phyloP scores from a whole-genome alignment of 2,113 vertebrate genomes.

The Pachypanchax playfairii region DNA sequence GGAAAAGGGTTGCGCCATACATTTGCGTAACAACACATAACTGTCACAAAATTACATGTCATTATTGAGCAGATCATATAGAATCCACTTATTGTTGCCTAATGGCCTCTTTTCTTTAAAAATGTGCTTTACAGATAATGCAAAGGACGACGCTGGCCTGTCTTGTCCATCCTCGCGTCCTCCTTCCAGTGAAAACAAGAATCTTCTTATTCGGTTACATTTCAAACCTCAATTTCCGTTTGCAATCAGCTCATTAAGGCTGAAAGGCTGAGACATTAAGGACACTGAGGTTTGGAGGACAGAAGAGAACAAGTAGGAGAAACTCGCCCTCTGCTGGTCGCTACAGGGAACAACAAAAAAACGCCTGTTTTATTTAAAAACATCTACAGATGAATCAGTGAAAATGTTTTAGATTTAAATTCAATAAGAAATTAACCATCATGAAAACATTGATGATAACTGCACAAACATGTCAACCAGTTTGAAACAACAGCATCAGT shows the following conservation, averaged over 20 bases:
- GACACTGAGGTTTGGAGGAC: slow-evolving; percentile 24
- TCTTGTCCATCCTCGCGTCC: slow-evolving; percentile 25
- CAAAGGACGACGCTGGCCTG: slow-evolving; percentile 35
- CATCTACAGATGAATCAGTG: too few relatives aligned
- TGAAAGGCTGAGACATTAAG: slow-evolving; percentile 55
- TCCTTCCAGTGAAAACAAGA: slow-evolving; percentile 41
- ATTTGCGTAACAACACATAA: slow-evolving; percentile 81
- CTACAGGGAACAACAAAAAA: not conserved
- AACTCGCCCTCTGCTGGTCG: slow-evolving; percentile 67
- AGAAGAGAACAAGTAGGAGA: slow-evolving; percentile 24
- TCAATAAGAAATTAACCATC: too few relatives aligned
- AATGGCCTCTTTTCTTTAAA: slow-evolving; percentile 61
- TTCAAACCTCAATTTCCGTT: slow-evolving; percentile 66
- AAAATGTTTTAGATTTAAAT: too few relatives aligned
- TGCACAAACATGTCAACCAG: too few relatives aligned
- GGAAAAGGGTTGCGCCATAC: slow-evolving; percentile 63
- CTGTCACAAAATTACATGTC: slow-evolving; percentile 77
- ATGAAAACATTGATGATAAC: too few relatives aligned
- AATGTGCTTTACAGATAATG: slow-evolving; percentile 56
- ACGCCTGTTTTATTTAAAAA: too few relatives aligned
- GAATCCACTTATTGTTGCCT: slow-evolving; percentile 72
- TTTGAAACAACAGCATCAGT: too few relatives aligned
- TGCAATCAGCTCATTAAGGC: slow-evolving; percentile 62
- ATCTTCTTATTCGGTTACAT: slow-evolving; percentile 72
- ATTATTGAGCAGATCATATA: slow-evolving; percentile 73